Evolutionary conservation across 2,888 invertebrate species (phyloP).

Genomic region (Phlogophora meticulosa): DNA sequence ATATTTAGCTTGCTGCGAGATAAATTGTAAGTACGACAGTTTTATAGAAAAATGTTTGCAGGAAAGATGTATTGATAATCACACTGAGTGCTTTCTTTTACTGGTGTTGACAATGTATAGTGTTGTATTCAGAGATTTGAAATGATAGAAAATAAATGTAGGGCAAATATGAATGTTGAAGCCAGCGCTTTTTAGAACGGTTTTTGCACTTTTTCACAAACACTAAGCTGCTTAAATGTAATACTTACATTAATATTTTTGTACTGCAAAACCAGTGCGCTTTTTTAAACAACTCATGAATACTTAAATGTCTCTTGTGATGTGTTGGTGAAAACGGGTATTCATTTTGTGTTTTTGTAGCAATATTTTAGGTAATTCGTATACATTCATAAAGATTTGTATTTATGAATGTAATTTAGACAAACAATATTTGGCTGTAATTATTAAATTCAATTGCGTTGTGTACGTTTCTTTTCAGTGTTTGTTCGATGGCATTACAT

Average conservation of each 20-base stretch:
- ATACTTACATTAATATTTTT: too few relatives aligned
- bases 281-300: too few relatives aligned
- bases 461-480: too few relatives aligned
- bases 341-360: neutral
- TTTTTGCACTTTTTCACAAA: neutral
- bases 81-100: slow-evolving; percentile 55
- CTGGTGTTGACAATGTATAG: slow-evolving; percentile 24
- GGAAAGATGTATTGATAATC: slow-evolving; percentile 48
- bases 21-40: slow-evolving; percentile 37
- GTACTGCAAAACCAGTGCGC: too few relatives aligned
- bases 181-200: neutral
- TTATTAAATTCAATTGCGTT: too few relatives aligned
- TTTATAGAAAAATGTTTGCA: slow-evolving; percentile 46
- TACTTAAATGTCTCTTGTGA: too few relatives aligned
- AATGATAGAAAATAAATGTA: slow-evolving; percentile 28
- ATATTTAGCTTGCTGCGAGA: slow-evolving; percentile 22
- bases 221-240: too few relatives aligned
- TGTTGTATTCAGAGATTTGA: slow-evolving; percentile 19
- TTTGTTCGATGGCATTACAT: too few relatives aligned
- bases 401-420: neutral
- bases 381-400: neutral
- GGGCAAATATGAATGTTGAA: neutral
- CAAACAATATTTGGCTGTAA: too few relatives aligned
- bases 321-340: too few relatives aligned
- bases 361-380: slow-evolving; percentile 2